Conservation (phyloP, 1,140 invertebrate genomes). For the Melipona quadrifasciata region DNA sequence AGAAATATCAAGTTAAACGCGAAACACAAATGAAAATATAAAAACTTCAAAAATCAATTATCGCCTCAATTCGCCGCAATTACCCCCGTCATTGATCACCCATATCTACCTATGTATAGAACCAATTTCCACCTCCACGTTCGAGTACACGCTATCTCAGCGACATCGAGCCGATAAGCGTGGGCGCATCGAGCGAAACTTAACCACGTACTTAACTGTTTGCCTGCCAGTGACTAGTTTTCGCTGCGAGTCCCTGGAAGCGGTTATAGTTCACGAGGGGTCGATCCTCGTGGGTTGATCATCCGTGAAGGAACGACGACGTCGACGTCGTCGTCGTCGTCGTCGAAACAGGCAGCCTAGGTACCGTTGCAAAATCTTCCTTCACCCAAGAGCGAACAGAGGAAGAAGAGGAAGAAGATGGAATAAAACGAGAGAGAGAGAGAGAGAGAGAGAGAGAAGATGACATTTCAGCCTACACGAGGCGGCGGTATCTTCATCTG, state of each 20-base stretch:
- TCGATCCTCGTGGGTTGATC: slow-evolving; percentile 36
- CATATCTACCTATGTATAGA: too few species aligned
- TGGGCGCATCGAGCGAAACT: neutral
- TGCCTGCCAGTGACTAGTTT: slow-evolving; percentile 1
- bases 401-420: neutral
- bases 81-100: neutral
- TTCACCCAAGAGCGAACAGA: neutral
- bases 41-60: neutral
- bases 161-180: slow-evolving; percentile 11
- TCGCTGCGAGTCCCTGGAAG: neutral
- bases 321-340: slow-evolving; percentile 6
- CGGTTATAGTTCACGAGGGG: slow-evolving; percentile 15
- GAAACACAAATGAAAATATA: too few species aligned
- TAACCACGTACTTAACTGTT: neutral
- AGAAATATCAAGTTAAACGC: too few species aligned
- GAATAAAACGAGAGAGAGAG: neutral
- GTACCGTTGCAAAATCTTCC: slow-evolving; percentile 63
- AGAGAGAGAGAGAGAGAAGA: slow-evolving; percentile 30
- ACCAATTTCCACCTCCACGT: neutral
- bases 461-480: slow-evolving; percentile 72
- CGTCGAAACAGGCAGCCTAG: slow-evolving; percentile 39
- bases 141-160: neutral
- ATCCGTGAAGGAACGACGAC: slow-evolving; percentile 17
- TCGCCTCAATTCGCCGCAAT: neutral
- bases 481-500: slow-evolving; percentile 76